phyloP scores from a whole-genome alignment of 2,113 vertebrate genomes.

The Tachycineta bicolor region DNA sequence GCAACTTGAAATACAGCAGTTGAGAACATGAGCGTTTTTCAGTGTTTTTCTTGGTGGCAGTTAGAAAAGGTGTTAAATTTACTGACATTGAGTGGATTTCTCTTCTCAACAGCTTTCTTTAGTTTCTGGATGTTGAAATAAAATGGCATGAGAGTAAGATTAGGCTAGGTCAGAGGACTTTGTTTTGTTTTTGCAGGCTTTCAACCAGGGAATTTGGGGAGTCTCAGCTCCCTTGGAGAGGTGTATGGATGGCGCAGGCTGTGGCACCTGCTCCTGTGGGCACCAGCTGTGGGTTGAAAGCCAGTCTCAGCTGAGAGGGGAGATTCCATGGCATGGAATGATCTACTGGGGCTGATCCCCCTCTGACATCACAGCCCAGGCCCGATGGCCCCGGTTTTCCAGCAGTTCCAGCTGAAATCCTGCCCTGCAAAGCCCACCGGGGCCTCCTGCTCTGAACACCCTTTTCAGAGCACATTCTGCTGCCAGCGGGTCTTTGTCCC shows the following conservation, averaged over 20 bases:
- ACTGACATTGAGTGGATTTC: background rate
- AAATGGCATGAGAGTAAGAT: background rate
- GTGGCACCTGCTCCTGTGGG: background rate
- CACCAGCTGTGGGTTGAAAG: background rate
- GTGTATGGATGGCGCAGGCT: too few relatives aligned
- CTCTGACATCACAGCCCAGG: background rate
- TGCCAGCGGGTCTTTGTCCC: background rate
- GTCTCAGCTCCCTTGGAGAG: background rate
- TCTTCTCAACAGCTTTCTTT: background rate
- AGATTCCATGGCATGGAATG: background rate
- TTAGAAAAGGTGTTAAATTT: background rate
- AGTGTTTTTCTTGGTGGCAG: background rate
- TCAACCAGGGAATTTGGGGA: background rate
- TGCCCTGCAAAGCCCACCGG: background rate
- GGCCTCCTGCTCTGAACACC: background rate
- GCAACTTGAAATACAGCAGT: background rate
- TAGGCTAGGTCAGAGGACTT: background rate
- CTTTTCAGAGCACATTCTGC: constrained; percentile 7
- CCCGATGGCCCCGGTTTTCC: background rate
- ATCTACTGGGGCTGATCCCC: background rate
- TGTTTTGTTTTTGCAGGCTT: background rate
- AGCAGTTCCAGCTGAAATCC: background rate
- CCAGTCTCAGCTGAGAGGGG: background rate
- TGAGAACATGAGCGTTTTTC: background rate
- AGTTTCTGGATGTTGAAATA: background rate